Evolutionary conservation across 2,888 invertebrate genomes (phyloP), one percentile per base, ranked within the genome.

Genomic region (Drosophila anomalata): DNA sequence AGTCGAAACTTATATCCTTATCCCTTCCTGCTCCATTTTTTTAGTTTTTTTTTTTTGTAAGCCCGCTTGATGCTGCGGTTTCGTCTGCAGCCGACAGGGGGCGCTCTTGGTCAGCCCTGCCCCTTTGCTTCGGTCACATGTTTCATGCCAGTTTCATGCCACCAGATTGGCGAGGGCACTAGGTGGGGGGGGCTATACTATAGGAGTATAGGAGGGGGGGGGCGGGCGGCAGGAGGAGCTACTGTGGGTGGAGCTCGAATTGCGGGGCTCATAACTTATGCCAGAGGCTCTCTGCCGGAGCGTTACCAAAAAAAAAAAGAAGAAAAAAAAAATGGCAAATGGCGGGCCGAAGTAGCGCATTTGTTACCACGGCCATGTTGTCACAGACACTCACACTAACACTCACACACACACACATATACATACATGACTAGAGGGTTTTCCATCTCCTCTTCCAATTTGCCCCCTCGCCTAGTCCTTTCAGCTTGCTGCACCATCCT

Each of bases 31-130:
- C 52, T 29, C 9, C 9, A 39, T 48, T 53, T 65, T 26, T 52
- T 42, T 62, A 1, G 47, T 20, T 42, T 29, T 48, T 20, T 51
- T 62, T 60, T 71, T 51, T 41, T n/a, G 48, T 5, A 14, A 36
- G 29, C 63, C 57, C 54, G 52, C 68, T 79, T 52, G 77, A 56
- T 54, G 51, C 73, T 87, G 87, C 73, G 87, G 87, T 82, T 82
- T 85, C 86, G 50, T 82, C 87, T 82, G 82, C 86, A 56, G 77
- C 55, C 73, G 82, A 82, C 82, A 87, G 71, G 60, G 77, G 83
- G 77, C 76, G 79, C 76, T 47, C 52, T 73, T 59, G 72, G 67
- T 67, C 65, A 67, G 66, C 22, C 31, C 54, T 26, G 53, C 31
- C 46, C 42, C 65, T 67, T 65, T 55, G 70, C 67, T 74, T 74